Conservation (phyloP, 2,797 vertebrate genomes). For the Myripristis murdjan region DNA sequence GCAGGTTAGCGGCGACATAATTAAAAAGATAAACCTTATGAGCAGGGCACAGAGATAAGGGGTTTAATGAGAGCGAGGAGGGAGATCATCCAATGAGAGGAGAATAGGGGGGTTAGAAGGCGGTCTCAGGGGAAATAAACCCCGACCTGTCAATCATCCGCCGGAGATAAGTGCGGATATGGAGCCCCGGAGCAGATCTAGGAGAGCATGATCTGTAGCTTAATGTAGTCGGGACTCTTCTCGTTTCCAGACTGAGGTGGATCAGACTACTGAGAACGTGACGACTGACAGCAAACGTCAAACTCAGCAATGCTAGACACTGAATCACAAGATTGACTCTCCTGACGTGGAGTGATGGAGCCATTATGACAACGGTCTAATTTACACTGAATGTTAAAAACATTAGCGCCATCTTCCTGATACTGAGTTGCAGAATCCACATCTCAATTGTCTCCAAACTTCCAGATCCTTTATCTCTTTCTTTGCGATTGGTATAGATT, state of each 20-base stretch:
- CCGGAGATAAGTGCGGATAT: conserved; percentile 69
- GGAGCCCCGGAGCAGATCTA: conserved; percentile 61
- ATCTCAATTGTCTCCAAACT: too few relatives aligned
- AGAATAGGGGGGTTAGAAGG: conserved; percentile 48
- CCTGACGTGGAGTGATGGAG: not conserved
- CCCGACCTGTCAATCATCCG: conserved; percentile 76
- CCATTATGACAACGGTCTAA: not conserved
- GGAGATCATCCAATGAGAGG: conserved; percentile 64
- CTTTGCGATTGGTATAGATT: too few relatives aligned
- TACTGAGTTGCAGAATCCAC: too few relatives aligned
- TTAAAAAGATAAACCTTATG: conserved; percentile 84
- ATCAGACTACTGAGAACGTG: conserved; percentile 4
- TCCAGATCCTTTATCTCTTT: too few relatives aligned
- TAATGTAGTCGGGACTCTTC: conserved; percentile 44
- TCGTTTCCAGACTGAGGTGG: not conserved
- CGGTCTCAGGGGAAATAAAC: conserved; percentile 77
- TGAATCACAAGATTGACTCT: not conserved
- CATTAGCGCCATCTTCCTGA: too few relatives aligned
- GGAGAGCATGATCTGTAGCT: conserved; percentile 55
- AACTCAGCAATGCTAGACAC: not conserved
- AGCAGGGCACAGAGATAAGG: conserved; percentile 77
- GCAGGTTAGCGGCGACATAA: conserved; percentile 77
- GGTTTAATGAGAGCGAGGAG: conserved; percentile 74
- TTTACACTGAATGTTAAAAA: too few relatives aligned
- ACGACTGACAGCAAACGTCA: not conserved